A percentile compares a stretch with the other conserved stretches of the same genome.
phyloP scores from a whole-genome alignment of 2,113 vertebrate species.

The Chloropsis cyanopogon region DNA sequence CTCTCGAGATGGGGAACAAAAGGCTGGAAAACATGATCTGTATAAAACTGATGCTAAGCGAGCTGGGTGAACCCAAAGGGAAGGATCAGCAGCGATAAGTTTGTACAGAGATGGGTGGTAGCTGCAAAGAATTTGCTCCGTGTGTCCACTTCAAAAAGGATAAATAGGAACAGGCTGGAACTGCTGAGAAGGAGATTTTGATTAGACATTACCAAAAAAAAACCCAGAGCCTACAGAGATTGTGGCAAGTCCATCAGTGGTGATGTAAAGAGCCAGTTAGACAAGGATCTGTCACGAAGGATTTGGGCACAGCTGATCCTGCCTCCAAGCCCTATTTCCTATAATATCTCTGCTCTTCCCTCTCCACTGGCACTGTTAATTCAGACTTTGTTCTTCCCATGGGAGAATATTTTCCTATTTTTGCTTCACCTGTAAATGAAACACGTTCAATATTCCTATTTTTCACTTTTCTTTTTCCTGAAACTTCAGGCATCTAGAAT shows the following conservation, averaged over 20 bases:
- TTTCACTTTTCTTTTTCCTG: neutral
- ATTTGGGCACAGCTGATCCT: constrained; percentile 13
- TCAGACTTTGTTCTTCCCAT: neutral
- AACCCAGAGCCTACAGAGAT: neutral
- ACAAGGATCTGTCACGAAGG: constrained; percentile 29
- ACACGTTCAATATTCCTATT: rapidly evolving
- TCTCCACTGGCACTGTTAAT: neutral
- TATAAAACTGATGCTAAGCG: neutral
- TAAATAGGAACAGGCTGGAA: constrained; percentile 12
- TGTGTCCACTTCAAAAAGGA: neutral
- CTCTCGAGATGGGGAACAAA: neutral
- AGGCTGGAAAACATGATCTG: neutral
- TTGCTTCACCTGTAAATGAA: neutral
- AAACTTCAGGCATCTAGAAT: neutral
- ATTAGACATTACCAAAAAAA: neutral
- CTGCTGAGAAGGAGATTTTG: constrained; percentile 42
- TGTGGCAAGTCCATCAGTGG: neutral
- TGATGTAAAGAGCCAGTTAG: constrained; percentile 15
- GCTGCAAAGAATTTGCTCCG: neutral
- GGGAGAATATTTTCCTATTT: neutral
- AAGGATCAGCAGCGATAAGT: neutral
- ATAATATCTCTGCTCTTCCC: neutral
- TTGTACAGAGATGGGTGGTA: neutral
- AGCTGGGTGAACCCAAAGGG: neutral
- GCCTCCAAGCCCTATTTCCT: constrained; percentile 31